Conservation (phyloP, 1,140 invertebrate genomes). For the Belonocnema kinseyi region DNA sequence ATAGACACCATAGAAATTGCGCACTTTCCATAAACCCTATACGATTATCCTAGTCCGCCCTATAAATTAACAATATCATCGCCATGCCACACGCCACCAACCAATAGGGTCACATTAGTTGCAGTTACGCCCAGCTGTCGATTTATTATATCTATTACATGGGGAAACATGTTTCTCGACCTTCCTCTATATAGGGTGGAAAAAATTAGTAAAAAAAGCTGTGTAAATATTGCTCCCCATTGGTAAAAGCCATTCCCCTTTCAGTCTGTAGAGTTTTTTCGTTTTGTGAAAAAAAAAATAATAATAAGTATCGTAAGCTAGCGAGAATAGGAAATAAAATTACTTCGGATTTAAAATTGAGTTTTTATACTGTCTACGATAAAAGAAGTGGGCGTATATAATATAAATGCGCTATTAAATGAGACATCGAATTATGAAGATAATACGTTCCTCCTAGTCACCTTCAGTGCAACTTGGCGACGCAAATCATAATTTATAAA, state of each 20-base stretch:
- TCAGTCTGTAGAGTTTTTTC: no score
- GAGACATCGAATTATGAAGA: conserved; percentile 1
- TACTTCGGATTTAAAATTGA: no score
- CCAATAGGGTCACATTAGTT: conserved; percentile 50
- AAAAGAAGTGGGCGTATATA: neutral
- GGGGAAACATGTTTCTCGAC: no score
- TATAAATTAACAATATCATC: conserved; percentile 42
- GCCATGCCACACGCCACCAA: conserved; percentile 41
- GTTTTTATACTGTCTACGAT: no score
- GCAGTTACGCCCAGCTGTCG: conserved; percentile 45
- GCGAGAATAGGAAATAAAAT: no score
- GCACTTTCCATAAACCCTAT: conserved; percentile 30
- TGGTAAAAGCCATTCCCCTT: no score
- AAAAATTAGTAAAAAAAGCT: no score
- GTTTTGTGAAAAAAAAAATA: no score
- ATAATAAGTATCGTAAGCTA: no score
- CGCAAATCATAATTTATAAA: conserved; percentile 8
- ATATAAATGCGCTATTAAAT: neutral
- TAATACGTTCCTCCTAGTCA: neutral
- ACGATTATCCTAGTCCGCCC: conserved; percentile 6
- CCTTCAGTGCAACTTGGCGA: neutral
- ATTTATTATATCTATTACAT: conserved; percentile 34
- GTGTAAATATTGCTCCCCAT: no score
- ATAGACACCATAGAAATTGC: neutral
- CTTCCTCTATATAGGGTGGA: no score